A percentile compares a stretch with the other conserved stretches of the same genome.
Evolutionary conservation across 2,113 vertebrate species (phyloP).

Genomic region (Notarius quadriscutis): DNA sequence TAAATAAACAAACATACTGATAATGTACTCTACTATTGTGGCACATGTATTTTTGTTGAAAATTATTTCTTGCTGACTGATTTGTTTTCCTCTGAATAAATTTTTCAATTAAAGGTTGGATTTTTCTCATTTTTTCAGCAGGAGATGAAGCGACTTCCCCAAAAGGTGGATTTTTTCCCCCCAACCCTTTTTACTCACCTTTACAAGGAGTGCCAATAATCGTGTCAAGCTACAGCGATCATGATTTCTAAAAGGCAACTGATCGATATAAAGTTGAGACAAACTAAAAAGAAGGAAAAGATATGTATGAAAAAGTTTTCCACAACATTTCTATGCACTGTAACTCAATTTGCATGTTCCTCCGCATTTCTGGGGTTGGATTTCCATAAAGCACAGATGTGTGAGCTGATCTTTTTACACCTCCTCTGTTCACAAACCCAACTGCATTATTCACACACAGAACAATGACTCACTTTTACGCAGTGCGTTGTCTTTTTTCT

Average conservation of each 20-base stretch:
- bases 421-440: conserved; percentile 27
- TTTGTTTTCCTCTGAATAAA: too few relatives aligned
- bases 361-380: background rate
- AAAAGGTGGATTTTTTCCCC: too few relatives aligned
- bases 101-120: too few relatives aligned
- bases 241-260: background rate
- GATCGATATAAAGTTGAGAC: background rate
- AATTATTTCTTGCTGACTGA: too few relatives aligned
- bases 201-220: too few relatives aligned
- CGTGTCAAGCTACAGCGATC: background rate
- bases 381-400: conserved; percentile 47
- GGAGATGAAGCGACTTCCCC: too few relatives aligned
- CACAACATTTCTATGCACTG: background rate
- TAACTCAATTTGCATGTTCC: conserved; percentile 37
- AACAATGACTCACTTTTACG: conserved; percentile 37
- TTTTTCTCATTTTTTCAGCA: too few relatives aligned
- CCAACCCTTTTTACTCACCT: too few relatives aligned
- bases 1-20: too few relatives aligned
- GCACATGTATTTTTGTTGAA: too few relatives aligned
- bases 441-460: conserved; percentile 32
- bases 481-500: background rate
- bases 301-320: conserved; percentile 10
- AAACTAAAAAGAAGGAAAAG: background rate
- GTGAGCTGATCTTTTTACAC: conserved; percentile 35
- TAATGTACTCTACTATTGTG: background rate